Evolutionary conservation across 2,113 vertebrate species (phyloP).

Genomic region (Rafetus swinhoei): DNA sequence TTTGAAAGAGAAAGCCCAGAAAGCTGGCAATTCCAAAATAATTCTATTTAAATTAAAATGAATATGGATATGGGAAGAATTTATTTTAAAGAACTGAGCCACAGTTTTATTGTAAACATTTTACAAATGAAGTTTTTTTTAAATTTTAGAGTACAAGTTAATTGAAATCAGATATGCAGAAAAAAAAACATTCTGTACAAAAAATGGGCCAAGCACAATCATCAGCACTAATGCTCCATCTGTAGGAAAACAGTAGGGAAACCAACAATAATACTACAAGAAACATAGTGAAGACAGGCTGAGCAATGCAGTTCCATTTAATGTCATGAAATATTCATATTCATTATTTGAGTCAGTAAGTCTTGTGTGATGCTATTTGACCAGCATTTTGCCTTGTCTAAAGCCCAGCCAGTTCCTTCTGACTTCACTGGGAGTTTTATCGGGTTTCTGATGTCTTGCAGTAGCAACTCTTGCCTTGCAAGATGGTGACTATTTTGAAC

Average conservation of each 20-base stretch:
- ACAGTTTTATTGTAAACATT: neutral
- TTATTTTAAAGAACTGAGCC: neutral
- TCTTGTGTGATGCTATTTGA: neutral
- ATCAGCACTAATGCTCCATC: neutral
- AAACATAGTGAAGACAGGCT: neutral
- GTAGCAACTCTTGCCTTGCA: neutral
- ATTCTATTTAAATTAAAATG: neutral
- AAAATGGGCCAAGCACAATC: neutral
- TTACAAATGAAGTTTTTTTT: neutral
- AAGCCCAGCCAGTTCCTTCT: neutral
- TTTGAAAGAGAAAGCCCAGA: neutral
- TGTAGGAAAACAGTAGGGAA: neutral
- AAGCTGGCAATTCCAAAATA: neutral
- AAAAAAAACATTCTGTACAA: neutral
- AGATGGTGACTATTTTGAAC: neutral
- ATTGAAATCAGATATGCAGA: neutral
- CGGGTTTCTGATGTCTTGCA: neutral
- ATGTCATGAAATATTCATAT: neutral
- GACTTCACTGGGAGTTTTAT: neutral
- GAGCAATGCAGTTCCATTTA: neutral
- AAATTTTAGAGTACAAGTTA: conserved; percentile 2
- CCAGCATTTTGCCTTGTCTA: fast-evolving
- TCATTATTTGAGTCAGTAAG: neutral
- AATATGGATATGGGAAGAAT: neutral
- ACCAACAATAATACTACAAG: neutral